These are phyloP conservation scores for Marasmarcha lunaedactyla DNA, from an alignment of 2,888 invertebrate genomes.

Conservation along the genomic window DNA sequence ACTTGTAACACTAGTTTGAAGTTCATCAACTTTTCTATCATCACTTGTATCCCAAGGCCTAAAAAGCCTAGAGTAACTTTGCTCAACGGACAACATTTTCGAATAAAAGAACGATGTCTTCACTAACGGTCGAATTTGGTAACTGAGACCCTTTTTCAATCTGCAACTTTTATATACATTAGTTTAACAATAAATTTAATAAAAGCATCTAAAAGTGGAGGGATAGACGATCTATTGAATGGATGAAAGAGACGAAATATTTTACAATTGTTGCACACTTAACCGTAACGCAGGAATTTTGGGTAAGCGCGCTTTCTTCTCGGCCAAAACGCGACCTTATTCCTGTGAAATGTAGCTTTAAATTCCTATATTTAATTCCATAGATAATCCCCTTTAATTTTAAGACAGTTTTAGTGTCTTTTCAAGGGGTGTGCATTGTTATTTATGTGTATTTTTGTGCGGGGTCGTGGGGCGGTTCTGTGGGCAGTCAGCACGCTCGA, in stretches of 20 bases:
- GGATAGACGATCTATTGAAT: conserved; percentile 50
- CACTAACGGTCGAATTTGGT: conserved; percentile 38
- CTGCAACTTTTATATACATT: conserved; percentile 67
- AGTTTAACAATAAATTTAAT: conserved; percentile 67
- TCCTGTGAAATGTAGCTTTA: neutral
- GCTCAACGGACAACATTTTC: conserved; percentile 47
- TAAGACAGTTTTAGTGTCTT: conserved; percentile 35
- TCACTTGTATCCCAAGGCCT: conserved; percentile 73
- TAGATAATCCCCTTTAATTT: neutral
- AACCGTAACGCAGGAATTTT: conserved; percentile 12
- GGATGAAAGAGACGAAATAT: conserved; percentile 66
- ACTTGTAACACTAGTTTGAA: conserved; percentile 15
- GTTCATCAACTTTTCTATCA: conserved; percentile 19
- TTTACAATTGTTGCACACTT: conserved; percentile 70
- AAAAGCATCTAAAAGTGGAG: conserved; percentile 57
- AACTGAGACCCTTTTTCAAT: conserved; percentile 59
- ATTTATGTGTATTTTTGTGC: conserved; percentile 69
- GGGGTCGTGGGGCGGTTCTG: conserved; percentile 51
- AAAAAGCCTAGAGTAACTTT: conserved; percentile 66
- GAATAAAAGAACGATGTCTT: conserved; percentile 21
- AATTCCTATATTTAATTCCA: neutral
- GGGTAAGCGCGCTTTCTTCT: neutral
- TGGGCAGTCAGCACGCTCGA: conserved; percentile 55
- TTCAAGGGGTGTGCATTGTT: conserved; percentile 70
- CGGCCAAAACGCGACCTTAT: neutral